These are phyloP conservation scores for Montipora capricornis DNA, from an alignment of 64 coral and sea anemone genomes.

Conservation along the genomic window DNA sequence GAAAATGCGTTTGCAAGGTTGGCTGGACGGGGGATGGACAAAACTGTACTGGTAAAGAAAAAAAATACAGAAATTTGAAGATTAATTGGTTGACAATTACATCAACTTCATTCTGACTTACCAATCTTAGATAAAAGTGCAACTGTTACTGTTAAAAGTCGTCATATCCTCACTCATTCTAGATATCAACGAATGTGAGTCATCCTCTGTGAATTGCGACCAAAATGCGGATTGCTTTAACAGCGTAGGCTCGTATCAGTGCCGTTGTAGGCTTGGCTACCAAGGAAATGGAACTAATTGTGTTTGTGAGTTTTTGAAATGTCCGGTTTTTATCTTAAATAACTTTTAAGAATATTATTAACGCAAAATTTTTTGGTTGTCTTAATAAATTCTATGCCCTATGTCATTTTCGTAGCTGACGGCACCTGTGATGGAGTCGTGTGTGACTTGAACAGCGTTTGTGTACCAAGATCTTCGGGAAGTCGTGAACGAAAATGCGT, in stretches of 20 bases:
- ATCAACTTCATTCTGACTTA: too few relatives aligned
- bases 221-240: conserved; percentile 77
- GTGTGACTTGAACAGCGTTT: conserved; percentile 57
- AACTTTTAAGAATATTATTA: too few relatives aligned
- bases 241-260: conserved; percentile 70
- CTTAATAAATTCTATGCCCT: conserved; percentile 24
- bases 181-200: conserved; percentile 83
- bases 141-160: too few relatives aligned
- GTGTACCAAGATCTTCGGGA: not conserved
- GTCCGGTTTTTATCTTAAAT: too few relatives aligned
- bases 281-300: conserved; percentile 2
- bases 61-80: too few relatives aligned
- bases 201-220: conserved; percentile 41
- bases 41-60: conserved; percentile 11
- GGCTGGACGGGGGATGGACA: conserved; percentile 63
- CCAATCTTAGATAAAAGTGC: too few relatives aligned
- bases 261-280: conserved; percentile 57
- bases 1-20: conserved; percentile 37
- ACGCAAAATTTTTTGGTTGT: too few relatives aligned
- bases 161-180: too few relatives aligned
- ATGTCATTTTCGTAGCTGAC: conserved; percentile 28
- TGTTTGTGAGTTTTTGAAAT: conserved; percentile 50
- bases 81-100: too few relatives aligned
- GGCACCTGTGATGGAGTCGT: conserved; percentile 56
- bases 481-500: conserved; percentile 17